These are phyloP conservation scores for Epizoanthus rinbou DNA, from an alignment of 92 coral and sea anemone species.

Conservation along the genomic window DNA sequence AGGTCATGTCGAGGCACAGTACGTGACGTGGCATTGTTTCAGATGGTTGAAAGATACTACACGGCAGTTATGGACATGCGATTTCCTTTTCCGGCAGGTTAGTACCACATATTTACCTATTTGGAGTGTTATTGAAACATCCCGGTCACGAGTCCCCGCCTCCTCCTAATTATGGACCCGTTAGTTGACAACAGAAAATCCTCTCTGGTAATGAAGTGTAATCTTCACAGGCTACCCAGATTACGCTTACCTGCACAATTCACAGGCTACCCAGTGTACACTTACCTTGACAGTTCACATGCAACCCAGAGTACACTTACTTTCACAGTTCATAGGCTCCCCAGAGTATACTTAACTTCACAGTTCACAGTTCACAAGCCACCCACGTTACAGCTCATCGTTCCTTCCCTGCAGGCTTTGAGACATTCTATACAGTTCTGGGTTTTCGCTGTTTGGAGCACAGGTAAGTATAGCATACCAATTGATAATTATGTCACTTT, in stretches of 20 bases:
- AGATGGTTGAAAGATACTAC: conserved; percentile 86
- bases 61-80: conserved; percentile 80
- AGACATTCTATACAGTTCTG: conserved; percentile 75
- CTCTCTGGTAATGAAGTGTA: background rate
- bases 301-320: no score
- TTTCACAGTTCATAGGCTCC: no score
- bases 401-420: conserved; percentile 68
- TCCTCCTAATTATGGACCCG: background rate
- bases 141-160: no score
- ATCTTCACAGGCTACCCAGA: background rate
- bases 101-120: background rate
- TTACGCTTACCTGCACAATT: background rate
- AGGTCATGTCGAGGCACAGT: conserved; percentile 84
- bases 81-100: conserved; percentile 93
- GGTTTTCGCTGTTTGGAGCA: conserved; percentile 88
- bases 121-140: background rate
- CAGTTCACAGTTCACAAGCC: no score
- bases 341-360: no score
- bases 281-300: no score
- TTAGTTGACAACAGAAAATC: background rate
- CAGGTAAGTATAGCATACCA: no score
- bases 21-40: conserved; percentile 87
- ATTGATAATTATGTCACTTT: no score
- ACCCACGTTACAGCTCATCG: background rate
- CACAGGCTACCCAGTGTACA: background rate